Evolutionary conservation across 2,797 vertebrate species (phyloP).

Genomic region (Amblyraja radiata): DNA sequence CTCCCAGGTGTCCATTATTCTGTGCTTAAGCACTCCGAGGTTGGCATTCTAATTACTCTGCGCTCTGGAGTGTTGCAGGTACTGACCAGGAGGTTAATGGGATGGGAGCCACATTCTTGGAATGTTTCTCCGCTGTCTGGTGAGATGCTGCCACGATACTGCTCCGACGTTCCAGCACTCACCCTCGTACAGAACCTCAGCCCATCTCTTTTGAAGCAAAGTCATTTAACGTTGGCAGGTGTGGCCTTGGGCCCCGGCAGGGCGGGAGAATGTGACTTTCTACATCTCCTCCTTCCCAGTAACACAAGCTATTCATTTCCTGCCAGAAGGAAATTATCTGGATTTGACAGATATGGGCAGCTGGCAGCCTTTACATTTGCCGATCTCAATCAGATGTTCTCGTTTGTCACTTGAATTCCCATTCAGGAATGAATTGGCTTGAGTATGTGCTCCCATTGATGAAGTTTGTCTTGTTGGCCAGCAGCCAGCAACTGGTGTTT

Average conservation of each 20-base stretch:
- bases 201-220: constrained; percentile 54
- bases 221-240: constrained; percentile 66
- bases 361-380: not conserved
- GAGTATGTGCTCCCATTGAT: not conserved
- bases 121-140: constrained; percentile 44
- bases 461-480: not conserved
- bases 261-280: constrained; percentile 42
- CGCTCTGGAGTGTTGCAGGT: not conserved
- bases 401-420: not conserved
- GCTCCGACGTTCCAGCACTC: constrained; percentile 61
- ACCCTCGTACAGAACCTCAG: constrained; percentile 52
- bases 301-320: not conserved
- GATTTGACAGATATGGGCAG: not conserved
- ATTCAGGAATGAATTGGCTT: not conserved
- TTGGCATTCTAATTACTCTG: not conserved
- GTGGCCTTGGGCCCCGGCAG: constrained; percentile 59
- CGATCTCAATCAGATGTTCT: not conserved
- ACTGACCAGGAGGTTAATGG: constrained; percentile 56
- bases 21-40: too few relatives aligned
- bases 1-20: not conserved
- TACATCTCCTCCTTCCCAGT: not conserved
- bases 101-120: not conserved
- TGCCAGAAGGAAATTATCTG: not conserved
- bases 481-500: not conserved
- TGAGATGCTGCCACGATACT: not conserved